Evolutionary conservation across 2,113 vertebrate species (phyloP), one percentile per base, ranked within the genome.

Genomic region (Strigops habroptila): DNA sequence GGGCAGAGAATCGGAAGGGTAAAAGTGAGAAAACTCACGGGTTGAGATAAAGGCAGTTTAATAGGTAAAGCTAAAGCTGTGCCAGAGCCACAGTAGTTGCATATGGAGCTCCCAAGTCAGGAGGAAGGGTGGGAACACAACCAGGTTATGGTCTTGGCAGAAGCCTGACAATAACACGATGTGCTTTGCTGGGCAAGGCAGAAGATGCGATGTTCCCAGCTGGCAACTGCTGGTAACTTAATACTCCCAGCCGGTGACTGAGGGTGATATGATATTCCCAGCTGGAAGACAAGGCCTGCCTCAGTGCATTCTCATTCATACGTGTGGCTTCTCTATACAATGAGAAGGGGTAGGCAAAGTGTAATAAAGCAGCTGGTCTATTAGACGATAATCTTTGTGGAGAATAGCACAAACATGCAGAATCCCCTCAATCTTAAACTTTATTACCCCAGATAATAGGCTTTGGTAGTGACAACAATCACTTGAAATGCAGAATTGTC

Each of bases 331-430:
- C 49, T 15, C 89, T 33, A 65, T 57, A 96, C 86, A 94, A 95
- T 95, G 96, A 89, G 95, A 97, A 98, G 85, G 95, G 92, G 67
- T 60, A 95, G 93, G 94, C 8, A 8, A 44, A 43, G 94, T 64
- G 87, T 94, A 96, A 95, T 97, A 98, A 98, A 98, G 97, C 97
- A 98, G 97, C 98, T 98, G 97, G 96, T 96, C 96, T 97, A 96
- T 97, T 97, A 97, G 97, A 97, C 97, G 97, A 97, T 95, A 96
- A 97, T 97, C 97, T 98, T 97, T 97, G 94, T 95, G 96, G 94
- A 97, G 97, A 97, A 96, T 89, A 97, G 97, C 95, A 97, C 95
- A 97, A 97, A 97, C 97, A 96, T 79, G 96, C 96, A 77, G 95
- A 98, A 98, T 97, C 97, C 97, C 93, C 94, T 96, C 97, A 97